Evolutionary conservation across 2,888 invertebrate species (phyloP).

Genomic region (Mythimna loreyi): DNA sequence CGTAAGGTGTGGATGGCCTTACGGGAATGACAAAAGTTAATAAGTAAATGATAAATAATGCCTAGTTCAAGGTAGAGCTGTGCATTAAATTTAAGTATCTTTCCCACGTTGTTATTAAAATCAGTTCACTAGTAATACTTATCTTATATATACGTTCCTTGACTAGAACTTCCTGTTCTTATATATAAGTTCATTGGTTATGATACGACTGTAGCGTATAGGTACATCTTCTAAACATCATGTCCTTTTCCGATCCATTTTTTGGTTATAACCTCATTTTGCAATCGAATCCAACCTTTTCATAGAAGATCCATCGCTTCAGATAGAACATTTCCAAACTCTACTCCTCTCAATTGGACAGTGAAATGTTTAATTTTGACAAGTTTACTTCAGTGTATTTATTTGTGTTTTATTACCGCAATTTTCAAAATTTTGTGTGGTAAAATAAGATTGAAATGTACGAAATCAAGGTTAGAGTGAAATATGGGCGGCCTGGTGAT

Average conservation of each 20-base stretch:
- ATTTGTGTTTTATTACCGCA: conserved; percentile 3
- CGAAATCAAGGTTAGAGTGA: neutral
- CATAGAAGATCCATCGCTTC: conserved; percentile 10
- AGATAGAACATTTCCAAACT: conserved; percentile 7
- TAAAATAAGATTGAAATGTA: conserved; percentile 11
- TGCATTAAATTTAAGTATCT: neutral
- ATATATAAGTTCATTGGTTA: no score
- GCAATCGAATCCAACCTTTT: neutral
- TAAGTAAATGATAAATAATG: neutral
- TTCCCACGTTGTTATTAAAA: neutral
- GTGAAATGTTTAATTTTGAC: conserved; percentile 38
- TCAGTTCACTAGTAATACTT: no score
- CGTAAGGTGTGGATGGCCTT: no score
- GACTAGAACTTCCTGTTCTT: no score
- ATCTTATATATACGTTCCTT: no score
- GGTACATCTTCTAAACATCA: neutral
- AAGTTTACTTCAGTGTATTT: conserved; percentile 39
- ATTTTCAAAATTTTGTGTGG: conserved; percentile 5
- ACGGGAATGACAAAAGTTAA: neutral
- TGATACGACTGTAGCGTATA: neutral
- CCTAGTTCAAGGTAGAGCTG: neutral
- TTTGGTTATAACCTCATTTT: neutral
- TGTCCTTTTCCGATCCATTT: neutral
- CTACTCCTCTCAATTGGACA: conserved; percentile 13
- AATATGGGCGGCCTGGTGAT: neutral